Evolutionary conservation across 2,113 vertebrate genomes (phyloP).

Genomic region (Phodopus roborovskii): DNA sequence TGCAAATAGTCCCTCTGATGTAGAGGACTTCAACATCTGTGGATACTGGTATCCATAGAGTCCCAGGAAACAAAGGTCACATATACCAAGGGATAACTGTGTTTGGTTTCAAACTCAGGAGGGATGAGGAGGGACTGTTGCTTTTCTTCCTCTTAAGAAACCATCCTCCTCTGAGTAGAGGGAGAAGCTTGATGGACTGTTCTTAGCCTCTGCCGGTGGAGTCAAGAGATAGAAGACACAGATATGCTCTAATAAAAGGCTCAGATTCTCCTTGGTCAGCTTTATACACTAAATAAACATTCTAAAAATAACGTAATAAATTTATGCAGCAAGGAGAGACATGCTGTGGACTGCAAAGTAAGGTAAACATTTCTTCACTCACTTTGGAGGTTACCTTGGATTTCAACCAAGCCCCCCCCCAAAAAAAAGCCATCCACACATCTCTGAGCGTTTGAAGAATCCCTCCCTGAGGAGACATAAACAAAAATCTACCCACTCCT

Average conservation of each 20-base stretch:
- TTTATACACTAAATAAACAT: slow-evolving; percentile 51
- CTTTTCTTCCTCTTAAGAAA: slow-evolving; percentile 46
- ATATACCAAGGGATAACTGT: not conserved
- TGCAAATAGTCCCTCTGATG: not conserved
- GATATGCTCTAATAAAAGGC: slow-evolving; percentile 39
- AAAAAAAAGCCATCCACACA: slow-evolving; percentile 19
- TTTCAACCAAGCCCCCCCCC: slow-evolving; percentile 67
- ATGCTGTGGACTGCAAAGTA: slow-evolving; percentile 34
- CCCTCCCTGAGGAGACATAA: not conserved
- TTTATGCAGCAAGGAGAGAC: slow-evolving; percentile 40
- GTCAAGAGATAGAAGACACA: slow-evolving; percentile 20
- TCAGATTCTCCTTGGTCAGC: not conserved
- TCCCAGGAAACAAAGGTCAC: not conserved
- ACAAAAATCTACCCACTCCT: not conserved
- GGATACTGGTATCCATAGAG: not conserved
- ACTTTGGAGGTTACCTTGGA: slow-evolving; percentile 57
- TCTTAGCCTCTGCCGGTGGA: not conserved
- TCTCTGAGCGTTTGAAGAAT: not conserved
- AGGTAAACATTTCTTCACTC: slow-evolving; percentile 53
- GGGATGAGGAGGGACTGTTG: not conserved
- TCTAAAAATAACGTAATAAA: slow-evolving; percentile 71
- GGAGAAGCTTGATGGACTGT: not conserved
- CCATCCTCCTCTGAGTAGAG: not conserved
- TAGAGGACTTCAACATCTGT: not conserved
- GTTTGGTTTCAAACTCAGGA: not conserved